Evolutionary conservation across 2,888 invertebrate species (phyloP).

Genomic region (Pachydiplax longipennis): DNA sequence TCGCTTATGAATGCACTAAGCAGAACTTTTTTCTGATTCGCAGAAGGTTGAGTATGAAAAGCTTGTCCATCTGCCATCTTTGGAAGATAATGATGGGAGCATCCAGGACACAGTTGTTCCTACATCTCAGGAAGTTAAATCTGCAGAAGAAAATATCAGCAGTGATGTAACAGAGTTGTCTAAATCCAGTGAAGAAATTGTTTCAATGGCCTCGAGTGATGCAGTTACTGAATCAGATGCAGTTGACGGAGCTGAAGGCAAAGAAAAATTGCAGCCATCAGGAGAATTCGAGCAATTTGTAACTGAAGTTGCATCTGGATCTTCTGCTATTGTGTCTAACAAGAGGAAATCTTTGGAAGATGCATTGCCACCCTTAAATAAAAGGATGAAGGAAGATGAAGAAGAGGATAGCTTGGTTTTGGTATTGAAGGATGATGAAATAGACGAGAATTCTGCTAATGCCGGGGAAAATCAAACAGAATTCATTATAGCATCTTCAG

Average conservation of each 20-base stretch:
- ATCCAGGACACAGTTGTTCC: neutral
- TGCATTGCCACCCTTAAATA: neutral
- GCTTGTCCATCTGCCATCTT: neutral
- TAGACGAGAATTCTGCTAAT: conserved; percentile 9
- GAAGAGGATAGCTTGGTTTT: neutral
- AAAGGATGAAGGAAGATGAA: neutral
- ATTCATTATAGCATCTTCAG: neutral
- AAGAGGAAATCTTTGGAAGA: conserved; percentile 14
- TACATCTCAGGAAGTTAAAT: conserved; percentile 1
- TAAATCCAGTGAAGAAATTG: neutral
- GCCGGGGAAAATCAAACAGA: conserved; percentile 11
- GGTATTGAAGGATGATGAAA: neutral
- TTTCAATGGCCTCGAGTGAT: neutral
- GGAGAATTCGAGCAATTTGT: neutral
- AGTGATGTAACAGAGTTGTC: neutral
- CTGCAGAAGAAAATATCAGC: neutral
- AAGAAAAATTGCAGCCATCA: neutral
- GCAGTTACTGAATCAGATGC: neutral
- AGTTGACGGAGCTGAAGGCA: neutral
- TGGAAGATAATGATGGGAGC: neutral
- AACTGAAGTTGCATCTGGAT: neutral
- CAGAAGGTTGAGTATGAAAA: conserved; percentile 22
- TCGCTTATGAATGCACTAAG: no score
- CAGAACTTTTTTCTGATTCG: neutral
- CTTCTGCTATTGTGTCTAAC: neutral